phyloP scores from a whole-genome alignment of 1,140 invertebrate genomes.

The Pachypeltis micranthus region DNA sequence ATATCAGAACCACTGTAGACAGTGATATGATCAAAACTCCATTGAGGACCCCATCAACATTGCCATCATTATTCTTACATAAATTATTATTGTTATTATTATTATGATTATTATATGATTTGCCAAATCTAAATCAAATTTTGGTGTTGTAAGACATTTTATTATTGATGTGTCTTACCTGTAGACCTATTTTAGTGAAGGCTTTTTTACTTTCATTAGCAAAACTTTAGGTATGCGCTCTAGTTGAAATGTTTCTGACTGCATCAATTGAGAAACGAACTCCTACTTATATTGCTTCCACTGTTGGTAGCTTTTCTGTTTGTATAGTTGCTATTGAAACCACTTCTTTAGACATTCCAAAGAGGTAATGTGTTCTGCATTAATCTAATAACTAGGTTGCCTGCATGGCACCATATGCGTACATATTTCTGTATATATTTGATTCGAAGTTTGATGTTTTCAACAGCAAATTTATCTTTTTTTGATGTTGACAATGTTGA shows the following conservation, averaged over 20 bases:
- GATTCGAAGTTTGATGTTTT: too few relatives aligned
- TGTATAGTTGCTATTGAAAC: too few relatives aligned
- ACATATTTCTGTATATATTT: neutral
- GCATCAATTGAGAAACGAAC: neutral
- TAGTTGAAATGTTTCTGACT: neutral
- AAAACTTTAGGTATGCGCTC: neutral
- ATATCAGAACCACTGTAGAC: neutral
- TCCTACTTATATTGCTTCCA: neutral
- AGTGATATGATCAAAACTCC: too few relatives aligned
- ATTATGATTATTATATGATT: conserved; percentile 4
- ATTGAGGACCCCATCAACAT: neutral
- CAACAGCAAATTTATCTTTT: too few relatives aligned
- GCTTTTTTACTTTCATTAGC: neutral
- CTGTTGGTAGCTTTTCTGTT: neutral
- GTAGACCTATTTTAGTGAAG: neutral
- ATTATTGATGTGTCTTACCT: too few relatives aligned
- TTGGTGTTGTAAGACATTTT: too few relatives aligned
- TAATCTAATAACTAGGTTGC: neutral
- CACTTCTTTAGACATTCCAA: neutral
- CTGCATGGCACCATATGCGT: neutral
- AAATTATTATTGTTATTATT: neutral
- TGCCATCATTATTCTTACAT: neutral
- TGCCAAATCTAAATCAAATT: neutral
- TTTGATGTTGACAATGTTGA: neutral
- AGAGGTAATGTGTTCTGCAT: neutral